Evolutionary conservation across 2,888 invertebrate species (phyloP).

Genomic region (Exephanes ischioxanthus): DNA sequence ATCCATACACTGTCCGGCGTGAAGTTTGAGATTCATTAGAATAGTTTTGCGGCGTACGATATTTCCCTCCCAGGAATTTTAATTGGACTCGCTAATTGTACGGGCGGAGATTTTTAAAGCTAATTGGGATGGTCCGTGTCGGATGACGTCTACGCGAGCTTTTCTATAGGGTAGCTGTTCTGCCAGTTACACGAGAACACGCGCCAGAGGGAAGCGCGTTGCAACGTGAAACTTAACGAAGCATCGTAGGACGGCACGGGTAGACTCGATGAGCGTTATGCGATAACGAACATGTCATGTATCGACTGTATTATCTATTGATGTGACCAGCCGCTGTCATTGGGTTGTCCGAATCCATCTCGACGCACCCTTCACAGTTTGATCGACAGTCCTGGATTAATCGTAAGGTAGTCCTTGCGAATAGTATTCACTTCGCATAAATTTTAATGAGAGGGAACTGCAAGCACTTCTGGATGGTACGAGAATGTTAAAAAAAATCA

Average conservation of each 20-base stretch:
- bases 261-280: slow-evolving; percentile 47
- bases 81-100: slow-evolving; percentile 56
- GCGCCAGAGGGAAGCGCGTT: slow-evolving; percentile 13
- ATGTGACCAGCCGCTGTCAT: background rate
- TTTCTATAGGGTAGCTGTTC: slow-evolving; percentile 14
- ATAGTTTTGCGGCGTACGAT: slow-evolving; percentile 12
- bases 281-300: slow-evolving; percentile 38
- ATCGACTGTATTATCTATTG: background rate
- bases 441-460: no score
- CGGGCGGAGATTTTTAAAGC: slow-evolving; percentile 33
- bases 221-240: slow-evolving; percentile 60
- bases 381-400: background rate
- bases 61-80: slow-evolving; percentile 39
- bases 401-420: no score
- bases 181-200: slow-evolving; percentile 27
- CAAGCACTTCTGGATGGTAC: no score
- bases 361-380: background rate
- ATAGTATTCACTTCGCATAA: no score
- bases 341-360: background rate
- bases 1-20: background rate
- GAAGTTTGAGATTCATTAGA: background rate
- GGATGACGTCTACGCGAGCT: slow-evolving; percentile 2
- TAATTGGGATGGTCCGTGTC: slow-evolving; percentile 56
- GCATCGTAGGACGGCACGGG: slow-evolving; percentile 24
- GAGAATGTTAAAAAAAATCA: no score